Base-by-base conservation (phyloP, 2,113 vertebrate genomes). In the Xyrauchen texanus region DNA sequence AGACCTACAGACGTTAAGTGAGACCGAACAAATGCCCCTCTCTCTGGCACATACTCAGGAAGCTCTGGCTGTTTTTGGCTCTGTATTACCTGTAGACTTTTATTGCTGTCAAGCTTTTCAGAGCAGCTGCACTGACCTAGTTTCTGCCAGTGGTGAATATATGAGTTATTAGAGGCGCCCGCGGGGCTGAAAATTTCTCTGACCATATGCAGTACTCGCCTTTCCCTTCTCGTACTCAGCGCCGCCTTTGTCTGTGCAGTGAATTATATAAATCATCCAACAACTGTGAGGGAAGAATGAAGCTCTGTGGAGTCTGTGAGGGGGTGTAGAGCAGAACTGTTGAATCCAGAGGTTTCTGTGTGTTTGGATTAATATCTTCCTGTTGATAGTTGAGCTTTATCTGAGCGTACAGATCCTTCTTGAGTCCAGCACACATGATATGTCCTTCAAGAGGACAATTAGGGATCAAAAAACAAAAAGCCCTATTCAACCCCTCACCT, bases 41-140 rank as follows among this genome's bases (percentile, higher is more conserved):
- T 44, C 42, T 34, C 21, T 47, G 52, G 67, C 77, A 71, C 10
- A 82, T 68, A 76, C 7, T 76, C 82, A 71, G 71, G 77, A 82
- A 82, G 78, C 57, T 63, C 6, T 4, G 75, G 45, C 70, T 80
- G 62, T 80, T 63, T 79, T 80, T 80, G 78, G 78, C 62, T 73
- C 12, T 4, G 13, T 64, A 13, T 63, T 51, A 73, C 69, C 44
- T 46, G 62, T 51, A 67, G 77, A 78, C 52, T 21, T 69, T 69
- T 80, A 69, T 73, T 74, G 63, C 78, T 67, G 78, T 73, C 53
- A 60, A 16, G 77, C 55, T 46, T 58, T 79, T 74, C 21, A 34
- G 65, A 60, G 52, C 66, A 34, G 15, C 69, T 90, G 88, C 86
- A 88, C 82, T 91, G 90, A 90, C 90, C 90, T 90, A 90, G 87